phyloP scores from a whole-genome alignment of 2,888 invertebrate species.

The Therioaphis trifolii region DNA sequence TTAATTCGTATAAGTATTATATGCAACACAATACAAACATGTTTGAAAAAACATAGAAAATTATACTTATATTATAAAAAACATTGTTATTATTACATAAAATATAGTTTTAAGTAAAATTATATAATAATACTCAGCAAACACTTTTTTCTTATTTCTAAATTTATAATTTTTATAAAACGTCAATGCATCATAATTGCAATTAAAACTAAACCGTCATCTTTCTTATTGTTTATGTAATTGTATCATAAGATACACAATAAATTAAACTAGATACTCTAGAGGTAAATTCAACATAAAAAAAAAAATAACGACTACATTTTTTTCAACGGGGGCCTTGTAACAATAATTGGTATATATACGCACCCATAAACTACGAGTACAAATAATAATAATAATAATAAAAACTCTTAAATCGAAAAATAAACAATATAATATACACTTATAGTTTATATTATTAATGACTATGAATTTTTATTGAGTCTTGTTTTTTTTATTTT shows the following conservation, averaged over 20 bases:
- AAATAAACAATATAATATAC: slow-evolving; percentile 2
- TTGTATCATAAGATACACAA: background rate
- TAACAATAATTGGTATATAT: background rate
- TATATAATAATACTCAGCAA: background rate
- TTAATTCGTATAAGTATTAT: background rate
- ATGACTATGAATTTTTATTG: slow-evolving; percentile 26
- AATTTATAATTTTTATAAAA: background rate
- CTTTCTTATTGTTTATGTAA: background rate
- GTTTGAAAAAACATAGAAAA: background rate
- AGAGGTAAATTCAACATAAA: background rate
- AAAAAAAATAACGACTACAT: background rate
- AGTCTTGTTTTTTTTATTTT: slow-evolving; percentile 15
- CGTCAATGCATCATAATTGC: background rate
- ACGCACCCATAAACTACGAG: background rate
- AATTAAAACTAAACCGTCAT: background rate
- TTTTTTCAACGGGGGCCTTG: background rate
- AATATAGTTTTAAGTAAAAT: background rate
- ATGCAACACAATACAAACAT: background rate
- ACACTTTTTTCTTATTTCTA: background rate
- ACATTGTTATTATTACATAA: background rate
- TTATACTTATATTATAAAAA: background rate
- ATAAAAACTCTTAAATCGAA: slow-evolving; percentile 27
- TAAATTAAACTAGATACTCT: background rate
- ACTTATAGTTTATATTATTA: background rate
- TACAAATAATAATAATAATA: background rate